Percentiles rank a stretch among this genome's conserved stretches.
phyloP scores from a whole-genome alignment of 2,113 vertebrate species.

The Regulus satrapa region DNA sequence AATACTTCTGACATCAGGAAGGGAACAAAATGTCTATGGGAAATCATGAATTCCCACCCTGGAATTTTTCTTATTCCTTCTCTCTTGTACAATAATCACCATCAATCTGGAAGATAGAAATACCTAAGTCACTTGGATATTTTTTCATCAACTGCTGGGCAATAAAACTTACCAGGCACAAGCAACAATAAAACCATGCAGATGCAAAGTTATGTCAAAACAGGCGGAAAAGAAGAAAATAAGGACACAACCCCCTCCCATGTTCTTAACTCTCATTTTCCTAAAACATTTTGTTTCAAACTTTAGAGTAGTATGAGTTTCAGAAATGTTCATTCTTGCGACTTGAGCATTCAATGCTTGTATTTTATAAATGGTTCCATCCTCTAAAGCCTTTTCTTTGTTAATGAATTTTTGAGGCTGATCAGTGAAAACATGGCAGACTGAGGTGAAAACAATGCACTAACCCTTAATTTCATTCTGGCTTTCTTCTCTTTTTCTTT shows the following conservation, averaged over 20 bases:
- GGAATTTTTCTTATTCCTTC: background rate
- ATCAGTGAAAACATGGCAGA: background rate
- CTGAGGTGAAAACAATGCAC: background rate
- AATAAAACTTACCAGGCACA: background rate
- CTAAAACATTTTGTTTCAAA: background rate
- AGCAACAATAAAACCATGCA: background rate
- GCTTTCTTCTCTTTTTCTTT: conserved; percentile 85
- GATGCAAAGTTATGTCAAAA: background rate
- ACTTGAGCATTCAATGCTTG: background rate
- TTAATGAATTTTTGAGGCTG: background rate
- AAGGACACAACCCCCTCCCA: background rate
- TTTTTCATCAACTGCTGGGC: background rate
- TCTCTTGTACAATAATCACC: background rate
- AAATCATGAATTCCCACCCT: background rate
- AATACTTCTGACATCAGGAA: background rate
- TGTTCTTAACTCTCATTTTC: background rate
- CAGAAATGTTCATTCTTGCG: background rate
- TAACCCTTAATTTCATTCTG: conserved; percentile 84
- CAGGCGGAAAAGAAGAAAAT: background rate
- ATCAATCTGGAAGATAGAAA: background rate
- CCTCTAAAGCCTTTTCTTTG: background rate
- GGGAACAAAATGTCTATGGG: background rate
- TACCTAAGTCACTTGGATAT: background rate
- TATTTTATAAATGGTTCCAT: background rate
- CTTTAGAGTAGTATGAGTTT: background rate